Evolutionary conservation across 2,797 vertebrate species (phyloP).

Genomic region (Sebastes hopkinsi): DNA sequence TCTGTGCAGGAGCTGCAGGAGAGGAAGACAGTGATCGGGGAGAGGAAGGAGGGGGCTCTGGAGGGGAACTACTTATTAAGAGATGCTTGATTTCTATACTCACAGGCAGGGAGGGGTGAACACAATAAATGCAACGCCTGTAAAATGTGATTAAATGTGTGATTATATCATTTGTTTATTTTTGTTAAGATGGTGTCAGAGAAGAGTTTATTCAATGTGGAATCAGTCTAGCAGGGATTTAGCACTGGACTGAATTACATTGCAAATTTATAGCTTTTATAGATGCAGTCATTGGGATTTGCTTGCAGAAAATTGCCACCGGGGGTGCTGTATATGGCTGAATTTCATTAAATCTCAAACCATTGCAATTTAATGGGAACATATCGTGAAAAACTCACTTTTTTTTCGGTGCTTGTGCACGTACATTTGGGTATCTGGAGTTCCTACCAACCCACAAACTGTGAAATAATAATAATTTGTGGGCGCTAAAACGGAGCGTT

Average conservation of each 20-base stretch:
- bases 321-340: not conserved
- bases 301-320: not conserved
- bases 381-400: no score
- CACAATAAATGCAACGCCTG: not conserved
- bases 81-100: not conserved
- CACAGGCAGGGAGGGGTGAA: no score
- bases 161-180: not conserved
- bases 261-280: not conserved
- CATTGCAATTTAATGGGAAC: no score
- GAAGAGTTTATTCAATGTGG: not conserved
- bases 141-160: not conserved
- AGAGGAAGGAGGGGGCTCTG: not conserved
- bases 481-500: accelerated
- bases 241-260: not conserved
- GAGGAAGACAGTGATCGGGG: conserved; percentile 7
- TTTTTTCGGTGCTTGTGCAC: no score
- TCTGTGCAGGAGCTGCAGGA: conserved; percentile 51
- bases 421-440: no score
- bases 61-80: conserved; percentile 32
- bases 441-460: no score
- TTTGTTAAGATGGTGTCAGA: not conserved
- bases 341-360: not conserved
- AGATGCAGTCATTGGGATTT: not conserved
- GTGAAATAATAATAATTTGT: no score
- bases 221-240: not conserved